Percentiles rank a stretch among this genome's conserved stretches.
Evolutionary conservation across 2,888 invertebrate species (phyloP).

Genomic region (Theodoxus fluviatilis): DNA sequence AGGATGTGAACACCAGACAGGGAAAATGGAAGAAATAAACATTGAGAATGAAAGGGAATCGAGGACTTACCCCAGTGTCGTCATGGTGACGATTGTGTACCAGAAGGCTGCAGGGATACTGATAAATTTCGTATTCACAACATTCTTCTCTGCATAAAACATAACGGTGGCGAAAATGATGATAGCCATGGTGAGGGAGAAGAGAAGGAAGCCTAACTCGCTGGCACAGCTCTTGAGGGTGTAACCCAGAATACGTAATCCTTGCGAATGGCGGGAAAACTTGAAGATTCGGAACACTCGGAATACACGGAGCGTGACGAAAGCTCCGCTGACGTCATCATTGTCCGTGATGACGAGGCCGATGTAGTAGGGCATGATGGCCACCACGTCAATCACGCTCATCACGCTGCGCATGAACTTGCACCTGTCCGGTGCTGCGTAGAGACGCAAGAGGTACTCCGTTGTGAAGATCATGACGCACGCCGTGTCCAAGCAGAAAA

Average conservation of each 20-base stretch:
- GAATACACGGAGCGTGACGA: slow-evolving; percentile 97
- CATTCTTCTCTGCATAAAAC: slow-evolving; percentile 99
- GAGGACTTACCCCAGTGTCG: slow-evolving; percentile 91
- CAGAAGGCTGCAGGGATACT: slow-evolving; percentile 99
- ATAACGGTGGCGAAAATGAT: slow-evolving; percentile 99
- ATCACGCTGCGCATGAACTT: slow-evolving; percentile 98
- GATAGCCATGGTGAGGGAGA: slow-evolving; percentile 99
- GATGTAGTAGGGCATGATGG: slow-evolving; percentile 98
- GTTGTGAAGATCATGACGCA: slow-evolving; percentile 99
- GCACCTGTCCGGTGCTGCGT: slow-evolving; percentile 97
- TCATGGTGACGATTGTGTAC: slow-evolving; percentile 99
- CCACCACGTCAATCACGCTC: slow-evolving; percentile 99
- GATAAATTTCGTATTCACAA: slow-evolving; percentile 94
- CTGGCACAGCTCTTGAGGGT: slow-evolving; percentile 98
- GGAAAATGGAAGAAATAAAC: neutral
- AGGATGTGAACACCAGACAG: neutral
- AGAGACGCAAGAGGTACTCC: slow-evolving; percentile 89
- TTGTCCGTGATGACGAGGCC: slow-evolving; percentile 96
- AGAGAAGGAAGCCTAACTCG: slow-evolving; percentile 98
- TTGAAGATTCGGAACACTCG: slow-evolving; percentile 99
- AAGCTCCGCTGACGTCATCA: slow-evolving; percentile 98
- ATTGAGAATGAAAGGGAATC: neutral
- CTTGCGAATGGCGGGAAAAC: slow-evolving; percentile 99
- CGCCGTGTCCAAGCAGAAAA: slow-evolving; percentile 99
- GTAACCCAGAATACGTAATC: slow-evolving; percentile 96